phyloP scores from a whole-genome alignment of 2,113 vertebrate genomes.

The Chlamydotis undulata region DNA sequence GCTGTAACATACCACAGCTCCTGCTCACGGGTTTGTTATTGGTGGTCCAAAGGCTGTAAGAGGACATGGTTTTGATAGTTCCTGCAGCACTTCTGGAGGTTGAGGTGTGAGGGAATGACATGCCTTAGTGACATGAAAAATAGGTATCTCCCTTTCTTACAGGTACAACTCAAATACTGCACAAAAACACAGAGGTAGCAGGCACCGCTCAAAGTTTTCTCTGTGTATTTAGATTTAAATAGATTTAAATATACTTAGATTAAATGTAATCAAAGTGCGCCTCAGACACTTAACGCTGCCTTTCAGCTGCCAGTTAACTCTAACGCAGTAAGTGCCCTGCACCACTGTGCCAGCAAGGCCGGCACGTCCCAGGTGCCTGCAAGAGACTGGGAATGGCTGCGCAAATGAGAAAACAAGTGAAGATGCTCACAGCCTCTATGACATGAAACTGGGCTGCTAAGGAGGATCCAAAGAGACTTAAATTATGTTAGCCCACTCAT shows the following conservation, averaged over 20 bases:
- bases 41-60: not conserved
- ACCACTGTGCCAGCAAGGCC: not conserved
- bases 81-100: not conserved
- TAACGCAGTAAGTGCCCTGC: not conserved
- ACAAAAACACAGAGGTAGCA: not conserved
- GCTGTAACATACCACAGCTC: not conserved
- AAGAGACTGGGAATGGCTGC: not conserved
- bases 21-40: not conserved
- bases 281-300: not conserved
- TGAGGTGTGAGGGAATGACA: not conserved
- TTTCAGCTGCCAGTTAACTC: not conserved
- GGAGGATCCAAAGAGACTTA: not conserved
- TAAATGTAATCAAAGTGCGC: not conserved
- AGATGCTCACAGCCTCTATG: not conserved
- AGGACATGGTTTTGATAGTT: not conserved
- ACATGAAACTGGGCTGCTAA: not conserved
- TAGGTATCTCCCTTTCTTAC: not conserved
- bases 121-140: not conserved
- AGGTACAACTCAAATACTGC: not conserved
- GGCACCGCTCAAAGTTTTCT: not conserved
- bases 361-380: not conserved
- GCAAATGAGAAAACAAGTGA: not conserved
- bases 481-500: not conserved
- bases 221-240: not conserved
- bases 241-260: not conserved